Evolutionary conservation across 2,888 invertebrate species (phyloP).

Genomic region (Sinodicranocentrus sp.): DNA sequence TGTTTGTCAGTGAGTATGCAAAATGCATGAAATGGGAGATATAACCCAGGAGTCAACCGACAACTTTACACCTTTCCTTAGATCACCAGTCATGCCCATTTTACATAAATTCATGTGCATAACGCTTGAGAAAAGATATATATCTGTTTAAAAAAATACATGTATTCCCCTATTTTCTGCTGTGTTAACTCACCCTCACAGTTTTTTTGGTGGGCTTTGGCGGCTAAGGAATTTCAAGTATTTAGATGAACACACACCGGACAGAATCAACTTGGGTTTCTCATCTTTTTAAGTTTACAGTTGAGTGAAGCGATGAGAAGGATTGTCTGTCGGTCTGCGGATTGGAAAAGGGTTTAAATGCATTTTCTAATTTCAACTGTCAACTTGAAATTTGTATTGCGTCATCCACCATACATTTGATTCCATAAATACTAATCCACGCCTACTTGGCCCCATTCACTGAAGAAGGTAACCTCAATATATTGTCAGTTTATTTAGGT

Average conservation of each 20-base stretch:
- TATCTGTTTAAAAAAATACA: background rate
- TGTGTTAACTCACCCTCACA: background rate
- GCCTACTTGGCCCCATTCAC: too few species aligned
- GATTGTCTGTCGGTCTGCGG: too few species aligned
- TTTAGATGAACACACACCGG: conserved; percentile 18
- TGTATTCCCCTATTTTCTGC: conserved; percentile 4
- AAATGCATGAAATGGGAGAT: conserved; percentile 53
- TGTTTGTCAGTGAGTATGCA: background rate
- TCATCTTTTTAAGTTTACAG: too few species aligned
- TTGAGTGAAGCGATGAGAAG: too few species aligned
- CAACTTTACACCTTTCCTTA: conserved; percentile 57
- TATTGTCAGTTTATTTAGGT: too few species aligned
- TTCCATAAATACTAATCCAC: too few species aligned
- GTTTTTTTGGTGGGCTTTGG: too few species aligned
- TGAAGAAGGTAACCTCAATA: too few species aligned
- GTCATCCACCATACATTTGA: too few species aligned
- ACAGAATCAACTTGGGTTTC: background rate
- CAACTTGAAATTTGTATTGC: too few species aligned
- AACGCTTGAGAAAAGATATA: conserved; percentile 9
- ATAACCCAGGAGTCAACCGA: conserved; percentile 3
- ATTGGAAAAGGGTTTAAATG: too few species aligned
- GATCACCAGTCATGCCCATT: conserved; percentile 44
- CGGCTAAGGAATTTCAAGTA: conserved; percentile 6
- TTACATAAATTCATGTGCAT: conserved; percentile 43
- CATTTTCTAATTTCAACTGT: too few species aligned